Percentiles rank a stretch among this genome's conserved stretches.
Conservation (phyloP, 2,797 vertebrate genomes). For the Falco peregrinus region DNA sequence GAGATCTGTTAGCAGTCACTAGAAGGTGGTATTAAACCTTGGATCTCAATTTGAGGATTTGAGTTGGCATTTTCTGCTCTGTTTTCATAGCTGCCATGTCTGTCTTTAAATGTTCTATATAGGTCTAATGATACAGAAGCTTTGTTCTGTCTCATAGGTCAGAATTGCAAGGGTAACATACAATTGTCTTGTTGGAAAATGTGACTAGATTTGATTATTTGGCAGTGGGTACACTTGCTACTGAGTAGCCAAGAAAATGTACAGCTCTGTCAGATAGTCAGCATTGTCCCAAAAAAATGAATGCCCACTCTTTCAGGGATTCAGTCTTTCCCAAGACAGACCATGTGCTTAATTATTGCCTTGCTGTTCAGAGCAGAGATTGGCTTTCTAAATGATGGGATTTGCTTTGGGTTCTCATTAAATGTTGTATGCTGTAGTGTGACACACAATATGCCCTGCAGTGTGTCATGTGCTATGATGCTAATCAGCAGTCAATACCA, state of each 20-base stretch:
- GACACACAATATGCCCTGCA: constrained; percentile 42
- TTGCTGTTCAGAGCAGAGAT: neutral
- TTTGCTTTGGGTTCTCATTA: constrained; percentile 46
- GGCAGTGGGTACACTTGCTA: neutral
- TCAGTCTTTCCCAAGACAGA: neutral
- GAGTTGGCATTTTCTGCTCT: neutral
- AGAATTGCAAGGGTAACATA: neutral
- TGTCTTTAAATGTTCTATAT: neutral
- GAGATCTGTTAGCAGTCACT: neutral
- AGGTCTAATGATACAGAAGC: neutral
- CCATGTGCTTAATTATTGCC: neutral
- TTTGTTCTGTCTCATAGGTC: neutral
- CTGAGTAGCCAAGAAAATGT: neutral
- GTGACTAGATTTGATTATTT: neutral
- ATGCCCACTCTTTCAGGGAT: neutral
- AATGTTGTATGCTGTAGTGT: neutral
- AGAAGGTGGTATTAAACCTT: neutral
- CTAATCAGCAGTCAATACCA: constrained; percentile 57
- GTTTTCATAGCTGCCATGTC: neutral
- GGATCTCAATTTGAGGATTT: neutral
- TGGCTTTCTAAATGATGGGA: neutral
- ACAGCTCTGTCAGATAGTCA: neutral
- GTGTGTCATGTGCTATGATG: constrained; percentile 28
- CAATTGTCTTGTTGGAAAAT: neutral
- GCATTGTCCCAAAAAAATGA: neutral